These are phyloP conservation scores for Coptodon rendalli DNA, from an alignment of 2,113 vertebrate species.

Conservation along the genomic window DNA sequence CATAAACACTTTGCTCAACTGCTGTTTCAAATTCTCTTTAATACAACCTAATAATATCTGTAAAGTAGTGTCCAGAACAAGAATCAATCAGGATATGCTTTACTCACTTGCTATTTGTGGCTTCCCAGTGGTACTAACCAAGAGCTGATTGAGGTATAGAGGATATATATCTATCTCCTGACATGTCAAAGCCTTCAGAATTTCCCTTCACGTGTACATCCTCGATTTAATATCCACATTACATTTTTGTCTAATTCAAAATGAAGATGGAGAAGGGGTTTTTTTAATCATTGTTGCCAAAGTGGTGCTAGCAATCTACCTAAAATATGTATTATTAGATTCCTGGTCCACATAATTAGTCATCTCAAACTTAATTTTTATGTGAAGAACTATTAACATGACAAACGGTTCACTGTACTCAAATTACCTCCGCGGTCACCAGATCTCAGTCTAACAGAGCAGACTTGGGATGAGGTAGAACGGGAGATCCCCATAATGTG, in stretches of 20 bases:
- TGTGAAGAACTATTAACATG: background rate
- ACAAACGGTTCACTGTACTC: background rate
- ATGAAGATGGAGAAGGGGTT: background rate
- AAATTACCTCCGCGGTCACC: background rate
- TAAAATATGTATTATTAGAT: background rate
- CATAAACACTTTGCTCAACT: background rate
- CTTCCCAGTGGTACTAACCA: background rate
- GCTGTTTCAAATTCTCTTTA: background rate
- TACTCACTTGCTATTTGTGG: background rate
- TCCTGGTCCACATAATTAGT: background rate
- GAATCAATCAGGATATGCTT: background rate
- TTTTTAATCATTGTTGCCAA: background rate
- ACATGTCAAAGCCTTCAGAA: background rate
- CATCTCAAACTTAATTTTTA: background rate
- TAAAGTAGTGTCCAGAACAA: background rate
- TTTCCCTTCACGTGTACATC: background rate
- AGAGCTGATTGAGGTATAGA: background rate
- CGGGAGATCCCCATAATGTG: background rate
- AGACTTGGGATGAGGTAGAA: background rate
- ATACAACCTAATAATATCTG: background rate
- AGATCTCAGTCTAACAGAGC: background rate
- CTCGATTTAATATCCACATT: background rate
- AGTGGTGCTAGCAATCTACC: background rate
- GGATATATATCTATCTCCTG: background rate
- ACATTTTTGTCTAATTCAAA: background rate